A percentile compares a stretch with the other conserved stretches of the same genome.
Conservation (phyloP, 1,140 invertebrate genomes). For the Diprion similis region DNA sequence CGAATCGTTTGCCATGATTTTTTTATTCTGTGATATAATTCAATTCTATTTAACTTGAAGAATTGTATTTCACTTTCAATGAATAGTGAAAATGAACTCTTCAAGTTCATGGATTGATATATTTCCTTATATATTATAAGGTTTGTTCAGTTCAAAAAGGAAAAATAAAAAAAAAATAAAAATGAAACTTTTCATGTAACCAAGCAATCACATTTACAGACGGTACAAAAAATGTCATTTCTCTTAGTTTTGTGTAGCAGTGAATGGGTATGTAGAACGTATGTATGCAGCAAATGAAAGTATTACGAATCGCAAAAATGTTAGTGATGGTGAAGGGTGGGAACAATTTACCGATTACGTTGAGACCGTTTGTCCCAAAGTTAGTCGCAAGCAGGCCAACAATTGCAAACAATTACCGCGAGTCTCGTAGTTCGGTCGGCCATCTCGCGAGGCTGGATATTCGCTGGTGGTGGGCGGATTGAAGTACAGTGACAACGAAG, state of each 20-base stretch:
- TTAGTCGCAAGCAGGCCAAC: conserved; percentile 37
- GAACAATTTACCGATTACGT: conserved; percentile 36
- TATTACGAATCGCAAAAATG: conserved; percentile 1
- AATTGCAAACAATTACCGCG: conserved; percentile 46
- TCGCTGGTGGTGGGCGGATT: conserved; percentile 19
- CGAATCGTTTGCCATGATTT: no score
- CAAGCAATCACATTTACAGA: not conserved
- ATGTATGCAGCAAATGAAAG: not conserved
- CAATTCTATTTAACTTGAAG: no score
- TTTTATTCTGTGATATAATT: no score
- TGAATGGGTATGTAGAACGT: not conserved
- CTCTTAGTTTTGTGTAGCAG: not conserved
- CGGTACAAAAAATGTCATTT: not conserved
- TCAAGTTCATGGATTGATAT: no score
- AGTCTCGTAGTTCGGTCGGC: conserved; percentile 34
- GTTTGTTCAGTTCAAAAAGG: not conserved
- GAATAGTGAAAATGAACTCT: no score
- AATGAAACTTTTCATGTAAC: not conserved
- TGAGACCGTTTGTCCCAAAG: conserved; percentile 31
- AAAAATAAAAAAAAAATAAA: no score
- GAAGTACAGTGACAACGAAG: conserved; percentile 36
- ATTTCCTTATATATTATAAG: no score
- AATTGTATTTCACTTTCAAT: no score
- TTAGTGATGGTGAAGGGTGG: no score
- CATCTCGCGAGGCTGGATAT: conserved; percentile 19